These are phyloP conservation scores for Neosilurus hyrtlii DNA, from an alignment of 2,797 vertebrate species.

Conservation along the genomic window DNA sequence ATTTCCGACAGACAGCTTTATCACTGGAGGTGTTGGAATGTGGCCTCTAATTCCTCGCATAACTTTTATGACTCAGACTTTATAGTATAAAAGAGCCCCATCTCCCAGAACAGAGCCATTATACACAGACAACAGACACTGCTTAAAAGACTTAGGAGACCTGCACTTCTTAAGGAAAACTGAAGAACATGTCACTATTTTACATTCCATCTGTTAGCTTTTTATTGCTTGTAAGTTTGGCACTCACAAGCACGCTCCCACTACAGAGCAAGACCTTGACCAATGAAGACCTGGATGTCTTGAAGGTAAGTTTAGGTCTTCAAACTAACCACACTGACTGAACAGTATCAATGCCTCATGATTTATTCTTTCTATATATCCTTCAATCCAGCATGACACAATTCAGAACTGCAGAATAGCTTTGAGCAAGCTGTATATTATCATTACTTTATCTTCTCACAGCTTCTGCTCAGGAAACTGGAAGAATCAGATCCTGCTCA, in stretches of 20 bases:
- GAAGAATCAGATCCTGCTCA: constrained; percentile 60
- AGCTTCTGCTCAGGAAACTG: constrained; percentile 70
- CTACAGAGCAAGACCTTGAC: constrained; percentile 56
- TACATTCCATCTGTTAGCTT: constrained; percentile 57
- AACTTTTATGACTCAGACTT: constrained; percentile 53
- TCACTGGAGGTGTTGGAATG: constrained; percentile 78
- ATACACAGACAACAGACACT: constrained; percentile 53
- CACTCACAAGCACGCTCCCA: constrained; percentile 58
- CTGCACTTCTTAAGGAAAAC: constrained; percentile 22
- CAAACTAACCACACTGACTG: neutral
- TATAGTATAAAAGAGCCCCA: constrained; percentile 70
- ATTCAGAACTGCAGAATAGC: neutral
- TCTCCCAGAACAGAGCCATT: constrained; percentile 28
- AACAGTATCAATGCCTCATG: no score
- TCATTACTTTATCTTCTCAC: constrained; percentile 29
- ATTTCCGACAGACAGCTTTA: constrained; percentile 72
- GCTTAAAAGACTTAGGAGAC: constrained; percentile 30
- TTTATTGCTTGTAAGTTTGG: constrained; percentile 65
- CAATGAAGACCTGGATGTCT: constrained; percentile 63
- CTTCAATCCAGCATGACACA: neutral
- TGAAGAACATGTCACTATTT: constrained; percentile 61
- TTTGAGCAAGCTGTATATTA: neutral
- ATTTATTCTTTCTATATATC: neutral
- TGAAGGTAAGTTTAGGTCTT: constrained; percentile 67
- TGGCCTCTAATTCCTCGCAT: constrained; percentile 70